phyloP scores from a whole-genome alignment of 2,888 invertebrate genomes.

The Flabesymbios commensalis region DNA sequence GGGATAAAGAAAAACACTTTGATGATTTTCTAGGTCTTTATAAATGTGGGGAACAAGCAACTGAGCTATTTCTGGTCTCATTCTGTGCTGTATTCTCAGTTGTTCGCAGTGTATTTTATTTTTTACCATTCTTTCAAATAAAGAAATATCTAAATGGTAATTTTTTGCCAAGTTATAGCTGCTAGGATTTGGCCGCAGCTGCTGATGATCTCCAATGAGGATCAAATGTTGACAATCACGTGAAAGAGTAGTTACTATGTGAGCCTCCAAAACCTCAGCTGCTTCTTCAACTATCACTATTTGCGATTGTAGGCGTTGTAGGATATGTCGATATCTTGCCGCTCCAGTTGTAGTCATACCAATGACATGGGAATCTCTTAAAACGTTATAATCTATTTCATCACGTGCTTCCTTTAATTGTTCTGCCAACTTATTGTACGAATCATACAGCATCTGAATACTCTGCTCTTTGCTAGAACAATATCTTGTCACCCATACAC shows the following conservation, averaged over 20 bases:
- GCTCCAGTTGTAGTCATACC: constrained; percentile 59
- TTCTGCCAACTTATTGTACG: constrained; percentile 12
- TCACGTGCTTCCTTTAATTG: constrained; percentile 31
- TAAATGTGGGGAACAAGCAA: constrained; percentile 50
- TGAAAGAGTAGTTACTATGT: constrained; percentile 80
- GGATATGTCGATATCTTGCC: constrained; percentile 48
- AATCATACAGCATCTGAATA: neutral
- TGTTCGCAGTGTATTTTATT: constrained; percentile 69
- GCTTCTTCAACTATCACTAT: constrained; percentile 79
- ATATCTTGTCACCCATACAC: constrained; percentile 46
- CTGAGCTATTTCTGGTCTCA: constrained; percentile 55
- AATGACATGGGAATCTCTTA: constrained; percentile 42
- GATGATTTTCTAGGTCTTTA: constrained; percentile 43
- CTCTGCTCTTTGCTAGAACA: neutral
- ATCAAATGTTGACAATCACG: constrained; percentile 78
- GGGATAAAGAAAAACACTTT: constrained; percentile 39
- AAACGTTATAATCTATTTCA: constrained; percentile 41
- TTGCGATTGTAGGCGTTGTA: constrained; percentile 53
- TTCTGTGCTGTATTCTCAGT: constrained; percentile 68
- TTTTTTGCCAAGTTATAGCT: constrained; percentile 71
- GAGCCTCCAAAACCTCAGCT: constrained; percentile 83
- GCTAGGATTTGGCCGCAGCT: constrained; percentile 75
- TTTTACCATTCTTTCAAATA: constrained; percentile 80
- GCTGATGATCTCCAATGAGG: constrained; percentile 82
- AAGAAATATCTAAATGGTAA: constrained; percentile 75